Evolutionary conservation across 2,113 vertebrate species (phyloP).

Genomic region (Labrus mixtus): DNA sequence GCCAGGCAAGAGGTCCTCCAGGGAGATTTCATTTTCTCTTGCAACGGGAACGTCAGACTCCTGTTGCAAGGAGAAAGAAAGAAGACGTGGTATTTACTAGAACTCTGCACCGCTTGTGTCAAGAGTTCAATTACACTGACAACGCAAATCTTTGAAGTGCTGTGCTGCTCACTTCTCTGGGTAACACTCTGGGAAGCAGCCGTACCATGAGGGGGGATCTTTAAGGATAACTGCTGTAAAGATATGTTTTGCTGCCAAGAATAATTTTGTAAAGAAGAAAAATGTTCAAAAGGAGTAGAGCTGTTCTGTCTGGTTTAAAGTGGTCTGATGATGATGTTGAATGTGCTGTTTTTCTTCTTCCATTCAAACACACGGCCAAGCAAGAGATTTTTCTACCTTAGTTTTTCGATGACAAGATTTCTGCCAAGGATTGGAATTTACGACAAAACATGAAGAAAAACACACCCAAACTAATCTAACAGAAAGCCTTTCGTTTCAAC

Average conservation of each 20-base stretch:
- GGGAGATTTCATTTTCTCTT: constrained; percentile 49
- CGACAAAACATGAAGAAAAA: neutral
- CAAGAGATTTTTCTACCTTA: neutral
- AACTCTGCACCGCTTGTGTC: constrained; percentile 56
- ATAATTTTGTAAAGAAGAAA: constrained; percentile 9
- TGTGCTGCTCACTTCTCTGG: constrained; percentile 40
- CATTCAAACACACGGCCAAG: neutral
- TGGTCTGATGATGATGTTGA: neutral
- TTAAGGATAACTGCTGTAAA: constrained; percentile 23
- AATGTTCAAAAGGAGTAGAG: neutral
- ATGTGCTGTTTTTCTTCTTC: neutral
- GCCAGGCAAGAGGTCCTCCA: constrained; percentile 33
- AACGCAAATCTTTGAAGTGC: constrained; percentile 48
- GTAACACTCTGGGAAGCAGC: constrained; percentile 26
- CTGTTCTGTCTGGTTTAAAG: constrained; percentile 1
- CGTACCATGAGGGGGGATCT: constrained; percentile 4
- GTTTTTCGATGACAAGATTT: neutral
- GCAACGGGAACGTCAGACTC: constrained; percentile 32
- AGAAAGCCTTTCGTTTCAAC: too few relatives aligned
- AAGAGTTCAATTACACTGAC: constrained; percentile 69
- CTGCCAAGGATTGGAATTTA: neutral
- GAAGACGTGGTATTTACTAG: constrained; percentile 53
- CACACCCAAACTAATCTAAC: neutral
- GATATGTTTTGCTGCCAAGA: constrained; percentile 16
- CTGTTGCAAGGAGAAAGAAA: constrained; percentile 20